Evolutionary conservation across 2,888 invertebrate species (phyloP).

Genomic region (Cephonodes hylas): DNA sequence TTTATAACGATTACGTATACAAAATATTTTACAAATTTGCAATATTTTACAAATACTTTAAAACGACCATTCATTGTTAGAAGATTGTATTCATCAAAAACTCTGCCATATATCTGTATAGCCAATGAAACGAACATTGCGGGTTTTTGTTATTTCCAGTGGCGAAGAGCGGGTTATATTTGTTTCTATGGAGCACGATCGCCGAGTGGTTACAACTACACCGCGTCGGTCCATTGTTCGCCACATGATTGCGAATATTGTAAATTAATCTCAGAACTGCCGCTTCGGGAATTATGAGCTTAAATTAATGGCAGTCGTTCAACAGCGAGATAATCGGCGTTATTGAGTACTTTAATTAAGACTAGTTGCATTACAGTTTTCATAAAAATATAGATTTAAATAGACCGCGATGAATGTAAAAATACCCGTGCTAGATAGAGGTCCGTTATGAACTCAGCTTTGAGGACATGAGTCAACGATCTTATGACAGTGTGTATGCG

Average conservation of each 20-base stretch:
- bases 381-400: not conserved
- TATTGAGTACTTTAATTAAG: not conserved
- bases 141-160: not conserved
- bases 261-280: not conserved
- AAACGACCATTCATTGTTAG: too few species aligned
- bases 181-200: too few species aligned
- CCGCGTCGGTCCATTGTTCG: not conserved
- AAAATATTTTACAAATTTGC: too few species aligned
- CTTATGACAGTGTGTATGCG: not conserved
- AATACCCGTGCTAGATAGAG: not conserved
- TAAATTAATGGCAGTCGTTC: not conserved
- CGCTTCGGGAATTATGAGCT: not conserved
- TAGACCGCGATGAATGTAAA: not conserved
- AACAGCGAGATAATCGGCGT: too few species aligned
- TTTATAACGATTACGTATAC: too few species aligned
- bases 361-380: not conserved
- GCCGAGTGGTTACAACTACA: not conserved
- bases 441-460: not conserved
- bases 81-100: not conserved
- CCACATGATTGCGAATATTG: slow-evolving; percentile 2
- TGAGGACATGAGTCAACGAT: slow-evolving; percentile 1
- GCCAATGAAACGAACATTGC: not conserved
- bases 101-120: too few species aligned
- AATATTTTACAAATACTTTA: too few species aligned
- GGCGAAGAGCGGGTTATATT: not conserved